Base-by-base conservation (phyloP, 2,888 invertebrate species). In the Dicyrtomina minuta region DNA sequence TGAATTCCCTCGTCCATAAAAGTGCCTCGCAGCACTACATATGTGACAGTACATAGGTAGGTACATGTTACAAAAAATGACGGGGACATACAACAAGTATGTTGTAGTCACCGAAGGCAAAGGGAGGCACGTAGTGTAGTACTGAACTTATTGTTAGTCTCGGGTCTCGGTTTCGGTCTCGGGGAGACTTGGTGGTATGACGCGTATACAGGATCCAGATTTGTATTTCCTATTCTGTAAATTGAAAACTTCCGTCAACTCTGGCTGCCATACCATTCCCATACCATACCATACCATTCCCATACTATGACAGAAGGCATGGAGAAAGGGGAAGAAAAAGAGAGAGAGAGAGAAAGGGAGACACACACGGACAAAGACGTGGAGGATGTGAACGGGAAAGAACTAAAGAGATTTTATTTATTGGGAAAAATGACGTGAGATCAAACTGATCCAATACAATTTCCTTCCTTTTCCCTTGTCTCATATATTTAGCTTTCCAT, bases 381-480 rank as follows among this genome's bases (percentile, higher is more conserved):
- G 46, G n/a, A 46, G 46, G 13, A 46, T 17, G 46, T 17, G 46
- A n/a, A 46, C 46, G 24, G 13, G 53, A 13, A 20, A 20, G 24
- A 53, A 53, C 53, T 22, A 53, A 53, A 33, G 24, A 51, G 49
- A 26, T 64, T 51, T 64, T 51, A 64, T 64, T 64, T 64, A 64
- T 64, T 51, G 24, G 64, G 20, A 24, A 33, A 46, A 64, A 64
- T 64, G 64, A 64, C 64, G 33, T 24, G 26, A 51, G 64, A 64
- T 64, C 27, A 64, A 49, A 51, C 24, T 51, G 64, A 51, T 33
- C 49, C 51, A 33, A 46, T 46, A 46, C 46, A 46, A 46, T 46
- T 46, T 46, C 17, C n/a, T 46, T 13, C 43, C 13, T 41, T 41
- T 12, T 41, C 12, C 46, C 17, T 46, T 33, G 33, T 46, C 46